Conservation (phyloP, 2,113 vertebrate species). For the Condylura cristata region DNA sequence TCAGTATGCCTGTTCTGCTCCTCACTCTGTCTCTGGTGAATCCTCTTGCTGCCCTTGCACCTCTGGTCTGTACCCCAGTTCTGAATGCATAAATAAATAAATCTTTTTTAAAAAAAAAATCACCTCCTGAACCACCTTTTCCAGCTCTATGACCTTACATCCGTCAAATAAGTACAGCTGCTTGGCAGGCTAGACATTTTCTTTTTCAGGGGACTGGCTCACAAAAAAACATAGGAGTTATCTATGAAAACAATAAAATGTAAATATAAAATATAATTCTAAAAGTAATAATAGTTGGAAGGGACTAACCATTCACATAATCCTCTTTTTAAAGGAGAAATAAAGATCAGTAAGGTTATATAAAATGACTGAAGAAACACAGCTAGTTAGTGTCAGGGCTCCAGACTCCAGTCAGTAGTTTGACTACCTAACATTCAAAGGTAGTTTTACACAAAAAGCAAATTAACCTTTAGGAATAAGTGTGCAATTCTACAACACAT, state of each 20-base stretch:
- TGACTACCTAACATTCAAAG: not conserved
- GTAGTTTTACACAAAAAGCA: not conserved
- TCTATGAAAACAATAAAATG: not conserved
- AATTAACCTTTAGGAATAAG: not conserved
- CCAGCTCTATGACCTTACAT: not conserved
- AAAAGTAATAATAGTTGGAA: not conserved
- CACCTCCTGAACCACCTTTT: slow-evolving; percentile 11
- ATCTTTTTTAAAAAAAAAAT: too few relatives aligned
- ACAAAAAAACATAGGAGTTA: not conserved
- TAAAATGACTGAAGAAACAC: not conserved
- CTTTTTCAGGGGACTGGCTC: not conserved
- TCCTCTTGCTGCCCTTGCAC: too few relatives aligned
- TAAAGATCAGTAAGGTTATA: slow-evolving; percentile 3
- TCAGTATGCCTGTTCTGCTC: too few relatives aligned
- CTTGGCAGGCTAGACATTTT: not conserved
- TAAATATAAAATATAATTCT: not conserved
- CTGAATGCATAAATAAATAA: too few relatives aligned
- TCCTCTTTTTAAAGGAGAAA: slow-evolving; percentile 27
- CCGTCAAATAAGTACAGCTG: not conserved
- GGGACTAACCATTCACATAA: not conserved
- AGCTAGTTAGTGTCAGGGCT: not conserved
- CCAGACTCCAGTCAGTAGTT: not conserved
- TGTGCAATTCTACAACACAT: not conserved
- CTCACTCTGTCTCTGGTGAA: too few relatives aligned
- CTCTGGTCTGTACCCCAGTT: too few relatives aligned